Conservation (phyloP, 2,888 invertebrate genomes). For the Pogonocherus hispidulus region DNA sequence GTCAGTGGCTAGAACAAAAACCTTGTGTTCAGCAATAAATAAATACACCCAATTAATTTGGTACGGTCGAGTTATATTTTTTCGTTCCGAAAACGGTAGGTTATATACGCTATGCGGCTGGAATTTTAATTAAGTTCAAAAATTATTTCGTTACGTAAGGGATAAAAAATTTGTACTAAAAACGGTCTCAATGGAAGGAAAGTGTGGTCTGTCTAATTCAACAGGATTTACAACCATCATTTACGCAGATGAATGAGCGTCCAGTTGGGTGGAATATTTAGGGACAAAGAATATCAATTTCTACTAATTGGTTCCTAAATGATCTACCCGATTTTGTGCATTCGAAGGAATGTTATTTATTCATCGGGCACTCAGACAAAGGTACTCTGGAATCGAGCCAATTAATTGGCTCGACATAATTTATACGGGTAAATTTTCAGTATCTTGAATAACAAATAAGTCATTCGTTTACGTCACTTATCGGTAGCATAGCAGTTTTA, state of each 20-base stretch:
- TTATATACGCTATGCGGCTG: slow-evolving; percentile 34
- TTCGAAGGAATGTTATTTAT: slow-evolving; percentile 30
- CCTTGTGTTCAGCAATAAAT: slow-evolving; percentile 5
- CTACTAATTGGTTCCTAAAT: slow-evolving; percentile 56
- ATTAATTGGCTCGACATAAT: slow-evolving; percentile 25
- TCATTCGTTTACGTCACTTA: not conserved
- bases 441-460: not conserved
- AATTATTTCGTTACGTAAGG: slow-evolving; percentile 53
- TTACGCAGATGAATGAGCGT: slow-evolving; percentile 40
- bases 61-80: slow-evolving; percentile 17
- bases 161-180: slow-evolving; percentile 27
- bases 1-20: slow-evolving; percentile 2
- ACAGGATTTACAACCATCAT: slow-evolving; percentile 37
- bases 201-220: slow-evolving; percentile 39
- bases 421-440: slow-evolving; percentile 9
- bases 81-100: slow-evolving; percentile 8
- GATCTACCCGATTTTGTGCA: slow-evolving; percentile 41
- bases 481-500: not conserved
- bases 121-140: slow-evolving; percentile 56
- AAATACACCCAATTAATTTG: slow-evolving; percentile 31
- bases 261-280: slow-evolving; percentile 46
- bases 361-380: slow-evolving; percentile 13
- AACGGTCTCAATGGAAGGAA: slow-evolving; percentile 38
- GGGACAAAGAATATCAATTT: slow-evolving; percentile 59
- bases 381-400: slow-evolving; percentile 19